These are phyloP conservation scores for Astyanax mexicanus DNA, from an alignment of 2,797 vertebrate species.

Conservation along the genomic window DNA sequence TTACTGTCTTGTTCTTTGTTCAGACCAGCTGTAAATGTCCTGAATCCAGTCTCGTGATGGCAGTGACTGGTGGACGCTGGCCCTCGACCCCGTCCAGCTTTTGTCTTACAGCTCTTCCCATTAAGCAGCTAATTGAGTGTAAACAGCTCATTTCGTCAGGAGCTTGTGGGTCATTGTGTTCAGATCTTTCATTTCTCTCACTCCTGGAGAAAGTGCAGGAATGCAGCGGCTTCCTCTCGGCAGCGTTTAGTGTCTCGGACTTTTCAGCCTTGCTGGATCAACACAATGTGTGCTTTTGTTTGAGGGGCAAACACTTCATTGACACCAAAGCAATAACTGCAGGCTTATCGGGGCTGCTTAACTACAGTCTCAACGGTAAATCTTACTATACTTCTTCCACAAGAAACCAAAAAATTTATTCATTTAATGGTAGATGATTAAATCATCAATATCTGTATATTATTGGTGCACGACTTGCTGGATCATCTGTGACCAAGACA, in stretches of 20 bases:
- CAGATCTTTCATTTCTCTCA: neutral
- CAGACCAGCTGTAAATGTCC: neutral
- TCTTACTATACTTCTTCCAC: neutral
- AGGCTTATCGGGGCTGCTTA: slow-evolving; percentile 65
- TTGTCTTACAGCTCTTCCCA: neutral
- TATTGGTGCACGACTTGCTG: too few species aligned
- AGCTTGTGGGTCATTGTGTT: neutral
- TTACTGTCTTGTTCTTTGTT: too few species aligned
- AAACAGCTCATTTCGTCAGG: slow-evolving; percentile 16
- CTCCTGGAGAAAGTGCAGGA: slow-evolving; percentile 13
- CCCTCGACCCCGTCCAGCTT: neutral
- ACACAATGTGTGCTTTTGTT: slow-evolving; percentile 64
- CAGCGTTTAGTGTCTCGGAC: slow-evolving; percentile 66
- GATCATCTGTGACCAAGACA: too few species aligned
- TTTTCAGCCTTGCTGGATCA: slow-evolving; percentile 59
- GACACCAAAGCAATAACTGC: slow-evolving; percentile 74
- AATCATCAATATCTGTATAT: too few species aligned
- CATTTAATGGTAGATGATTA: too few species aligned
- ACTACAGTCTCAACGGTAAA: slow-evolving; percentile 7
- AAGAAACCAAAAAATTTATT: neutral
- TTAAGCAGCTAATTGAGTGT: slow-evolving; percentile 30
- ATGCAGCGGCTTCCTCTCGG: slow-evolving; percentile 48
- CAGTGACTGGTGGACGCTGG: neutral
- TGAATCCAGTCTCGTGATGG: neutral
- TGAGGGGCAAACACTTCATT: slow-evolving; percentile 62